These are phyloP conservation scores for Frankliniella fusca DNA, from an alignment of 2,888 invertebrate species.

Conservation along the genomic window DNA sequence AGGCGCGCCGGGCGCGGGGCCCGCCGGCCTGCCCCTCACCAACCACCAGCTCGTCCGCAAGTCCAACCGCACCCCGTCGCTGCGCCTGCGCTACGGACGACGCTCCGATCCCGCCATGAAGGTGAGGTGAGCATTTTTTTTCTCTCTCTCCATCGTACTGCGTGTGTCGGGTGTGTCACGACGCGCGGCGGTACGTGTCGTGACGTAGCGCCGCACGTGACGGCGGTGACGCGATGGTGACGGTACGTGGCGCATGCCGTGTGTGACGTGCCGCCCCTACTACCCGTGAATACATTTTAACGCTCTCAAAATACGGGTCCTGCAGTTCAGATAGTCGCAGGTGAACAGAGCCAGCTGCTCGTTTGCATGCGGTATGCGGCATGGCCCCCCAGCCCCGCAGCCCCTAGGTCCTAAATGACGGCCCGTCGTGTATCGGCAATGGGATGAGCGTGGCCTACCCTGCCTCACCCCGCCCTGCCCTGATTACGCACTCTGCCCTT, in stretches of 20 bases:
- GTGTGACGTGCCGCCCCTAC: background rate
- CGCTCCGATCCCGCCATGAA: slow-evolving; percentile 64
- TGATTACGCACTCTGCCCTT: too few relatives aligned
- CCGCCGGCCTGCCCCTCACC: slow-evolving; percentile 39
- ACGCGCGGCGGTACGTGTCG: too few relatives aligned
- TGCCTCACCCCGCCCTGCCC: too few relatives aligned
- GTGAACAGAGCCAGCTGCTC: too few relatives aligned
- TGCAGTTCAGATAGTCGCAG: too few relatives aligned
- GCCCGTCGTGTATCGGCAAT: too few relatives aligned
- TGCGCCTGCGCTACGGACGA: slow-evolving; percentile 71
- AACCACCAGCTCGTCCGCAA: slow-evolving; percentile 72
- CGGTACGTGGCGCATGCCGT: background rate
- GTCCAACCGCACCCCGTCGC: slow-evolving; percentile 70
- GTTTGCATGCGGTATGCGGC: too few relatives aligned
- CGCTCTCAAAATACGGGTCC: too few relatives aligned
- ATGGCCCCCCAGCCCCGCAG: too few relatives aligned
- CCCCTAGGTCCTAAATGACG: too few relatives aligned
- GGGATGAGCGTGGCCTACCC: too few relatives aligned
- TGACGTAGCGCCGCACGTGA: background rate
- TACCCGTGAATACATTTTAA: too few relatives aligned
- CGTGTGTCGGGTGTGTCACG: background rate
- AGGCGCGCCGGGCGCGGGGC: background rate
- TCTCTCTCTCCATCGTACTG: background rate
- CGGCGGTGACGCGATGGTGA: background rate
- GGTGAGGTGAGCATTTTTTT: slow-evolving; percentile 15